Base-by-base conservation (phyloP, 2,888 invertebrate genomes). In the Tiliacea citrago region DNA sequence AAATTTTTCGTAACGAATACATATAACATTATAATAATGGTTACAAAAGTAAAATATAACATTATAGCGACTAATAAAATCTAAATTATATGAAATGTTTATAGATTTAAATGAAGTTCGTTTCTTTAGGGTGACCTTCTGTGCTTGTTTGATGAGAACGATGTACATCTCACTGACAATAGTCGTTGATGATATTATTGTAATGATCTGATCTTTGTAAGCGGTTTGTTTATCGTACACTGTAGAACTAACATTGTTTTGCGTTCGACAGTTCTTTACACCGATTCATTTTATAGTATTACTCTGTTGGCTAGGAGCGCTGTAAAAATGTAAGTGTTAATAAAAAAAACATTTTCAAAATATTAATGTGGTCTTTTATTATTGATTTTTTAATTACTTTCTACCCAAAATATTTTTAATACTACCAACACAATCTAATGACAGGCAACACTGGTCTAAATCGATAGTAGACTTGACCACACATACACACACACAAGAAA, bases 291-390 rank as follows among this genome's bases (percentile, higher is more conserved):
- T 96, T 94, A 94, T 96, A 96, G 96, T 95, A 96, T 95, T 96
- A 96, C 96, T 96, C 94, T 96, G 96, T 96, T 96, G 96, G 96
- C 96, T 96, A 96, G 96, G 95, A 95, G 95, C 95, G 96, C 96
- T 96, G 96, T 96, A 96, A 96, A 96, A 96, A 96, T 96, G 96
- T 96, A 96, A 96, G 96, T 96, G 96, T 96, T 96, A 96, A 96
- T 96, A 96, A 96, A 96, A 95, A 96, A 96, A 96, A 96, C 96
- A 96, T 96, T 96, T 96, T 96, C 96, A 96, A 96, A 96, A 96
- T 96, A 96, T 95, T 94, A 95, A 91, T 91, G 85, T 88, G 91
- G 90, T 90, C 94, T 96, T 96, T 95, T 82, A 89, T 87, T 89
- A 75, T 82, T 84, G 39, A 75, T 77, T 87, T 85, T 76, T 83